Conservation (phyloP, 1,140 invertebrate species). For the Schlechtendalia chinensis region DNA sequence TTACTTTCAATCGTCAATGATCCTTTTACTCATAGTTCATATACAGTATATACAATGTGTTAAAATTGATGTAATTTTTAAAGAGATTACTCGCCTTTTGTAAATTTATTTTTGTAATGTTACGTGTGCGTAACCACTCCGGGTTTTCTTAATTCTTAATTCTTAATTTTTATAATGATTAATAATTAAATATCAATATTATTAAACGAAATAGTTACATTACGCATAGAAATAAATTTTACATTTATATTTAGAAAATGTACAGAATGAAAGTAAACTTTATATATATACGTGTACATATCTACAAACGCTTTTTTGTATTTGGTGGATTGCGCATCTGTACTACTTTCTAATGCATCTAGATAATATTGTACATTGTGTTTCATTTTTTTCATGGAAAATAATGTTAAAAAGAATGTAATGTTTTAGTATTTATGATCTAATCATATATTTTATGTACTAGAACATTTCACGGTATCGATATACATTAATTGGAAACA, state of each 20-base stretch:
- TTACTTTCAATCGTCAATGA: no score
- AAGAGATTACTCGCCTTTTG: no score
- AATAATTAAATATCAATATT: not conserved
- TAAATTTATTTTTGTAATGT: no score
- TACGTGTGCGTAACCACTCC: no score
- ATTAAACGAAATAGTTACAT: not conserved
- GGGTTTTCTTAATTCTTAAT: no score
- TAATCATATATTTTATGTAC: not conserved
- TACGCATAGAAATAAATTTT: not conserved
- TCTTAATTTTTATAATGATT: no score
- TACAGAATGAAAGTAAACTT: conserved; percentile 19
- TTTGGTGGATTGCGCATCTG: conserved; percentile 11
- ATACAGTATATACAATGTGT: no score
- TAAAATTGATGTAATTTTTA: no score
- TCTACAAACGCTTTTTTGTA: conserved; percentile 23
- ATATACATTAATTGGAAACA: not conserved
- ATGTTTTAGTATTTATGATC: not conserved
- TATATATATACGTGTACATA: not conserved
- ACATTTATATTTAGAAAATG: conserved; percentile 28
- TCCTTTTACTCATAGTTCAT: no score
- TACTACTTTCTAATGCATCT: conserved; percentile 34
- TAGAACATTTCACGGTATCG: not conserved
- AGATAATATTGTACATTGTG: conserved; percentile 14
- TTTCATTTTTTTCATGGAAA: conserved; percentile 14
- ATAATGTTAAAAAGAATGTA: not conserved